A percentile compares a stretch with the other conserved stretches of the same genome.
These are phyloP conservation scores for Drosophila prostipennis DNA, from an alignment of 2,888 invertebrate species.

Conservation along the genomic window DNA sequence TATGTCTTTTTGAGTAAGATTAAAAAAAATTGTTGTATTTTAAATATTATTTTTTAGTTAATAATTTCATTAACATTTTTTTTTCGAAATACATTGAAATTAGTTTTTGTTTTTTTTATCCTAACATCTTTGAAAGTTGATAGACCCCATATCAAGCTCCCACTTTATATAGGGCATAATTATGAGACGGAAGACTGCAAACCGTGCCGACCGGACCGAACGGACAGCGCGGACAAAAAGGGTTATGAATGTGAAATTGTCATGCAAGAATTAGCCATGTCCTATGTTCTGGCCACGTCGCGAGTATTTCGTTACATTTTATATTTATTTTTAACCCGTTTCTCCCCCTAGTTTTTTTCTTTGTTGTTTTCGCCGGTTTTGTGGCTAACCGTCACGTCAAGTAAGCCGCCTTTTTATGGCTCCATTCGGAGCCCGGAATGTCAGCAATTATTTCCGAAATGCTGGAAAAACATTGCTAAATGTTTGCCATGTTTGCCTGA, in stretches of 20 bases:
- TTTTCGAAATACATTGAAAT: too few species aligned
- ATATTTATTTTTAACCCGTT: slow-evolving; percentile 28
- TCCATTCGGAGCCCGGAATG: slow-evolving; percentile 56
- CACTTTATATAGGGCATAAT: slow-evolving; percentile 54
- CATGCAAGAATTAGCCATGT: slow-evolving; percentile 83
- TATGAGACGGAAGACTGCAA: slow-evolving; percentile 71
- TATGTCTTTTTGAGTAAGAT: too few species aligned
- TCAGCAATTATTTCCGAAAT: slow-evolving; percentile 68
- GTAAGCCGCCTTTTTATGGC: slow-evolving; percentile 64
- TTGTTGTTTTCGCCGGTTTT: slow-evolving; percentile 34
- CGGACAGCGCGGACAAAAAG: slow-evolving; percentile 59
- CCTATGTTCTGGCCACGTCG: slow-evolving; percentile 70
- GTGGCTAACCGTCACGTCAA: slow-evolving; percentile 68
- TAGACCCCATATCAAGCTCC: not conserved
- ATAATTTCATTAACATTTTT: too few species aligned
- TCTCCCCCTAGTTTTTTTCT: slow-evolving; percentile 13
- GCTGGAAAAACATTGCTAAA: slow-evolving; percentile 66
- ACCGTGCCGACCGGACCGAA: slow-evolving; percentile 43
- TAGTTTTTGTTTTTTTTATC: not conserved
- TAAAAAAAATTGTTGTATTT: too few species aligned
- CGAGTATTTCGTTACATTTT: slow-evolving; percentile 67
- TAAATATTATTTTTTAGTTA: too few species aligned
- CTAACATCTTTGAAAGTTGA: not conserved
- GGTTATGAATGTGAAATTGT: slow-evolving; percentile 83
- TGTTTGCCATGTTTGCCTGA: slow-evolving; percentile 68